Evolutionary conservation across 2,797 vertebrate genomes (phyloP).

Genomic region (Pipistrellus pipistrellus): DNA sequence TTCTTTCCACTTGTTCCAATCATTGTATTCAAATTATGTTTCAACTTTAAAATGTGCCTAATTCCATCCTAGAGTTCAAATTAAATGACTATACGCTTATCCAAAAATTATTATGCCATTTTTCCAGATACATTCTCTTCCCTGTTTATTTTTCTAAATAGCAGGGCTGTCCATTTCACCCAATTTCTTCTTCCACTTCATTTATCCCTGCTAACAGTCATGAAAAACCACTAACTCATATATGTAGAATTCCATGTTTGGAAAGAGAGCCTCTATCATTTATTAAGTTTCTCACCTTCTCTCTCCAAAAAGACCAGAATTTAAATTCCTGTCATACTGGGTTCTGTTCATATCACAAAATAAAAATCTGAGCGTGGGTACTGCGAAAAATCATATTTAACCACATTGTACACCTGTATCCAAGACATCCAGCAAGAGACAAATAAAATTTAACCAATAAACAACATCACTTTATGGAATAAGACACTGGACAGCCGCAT

Average conservation of each 20-base stretch:
- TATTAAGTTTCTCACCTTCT: constrained; percentile 62
- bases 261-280: constrained; percentile 52
- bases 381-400: constrained; percentile 28
- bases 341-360: constrained; percentile 57
- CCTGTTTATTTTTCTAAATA: constrained; percentile 62
- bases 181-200: constrained; percentile 60
- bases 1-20: constrained; percentile 40
- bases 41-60: constrained; percentile 51
- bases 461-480: constrained; percentile 46
- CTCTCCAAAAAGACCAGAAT: constrained; percentile 22
- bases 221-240: constrained; percentile 24
- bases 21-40: not conserved
- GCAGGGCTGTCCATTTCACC: constrained; percentile 7
- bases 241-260: not conserved
- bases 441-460: constrained; percentile 49
- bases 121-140: constrained; percentile 34
- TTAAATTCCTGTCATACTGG: constrained; percentile 53
- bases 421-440: constrained; percentile 38
- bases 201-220: constrained; percentile 38
- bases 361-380: constrained; percentile 58
- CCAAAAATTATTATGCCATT: not conserved
- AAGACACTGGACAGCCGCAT: not conserved
- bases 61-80: constrained; percentile 23
- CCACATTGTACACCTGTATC: constrained; percentile 32
- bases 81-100: constrained; percentile 17